phyloP scores from a whole-genome alignment of 2,888 invertebrate genomes.

The Chironomus riparius region DNA sequence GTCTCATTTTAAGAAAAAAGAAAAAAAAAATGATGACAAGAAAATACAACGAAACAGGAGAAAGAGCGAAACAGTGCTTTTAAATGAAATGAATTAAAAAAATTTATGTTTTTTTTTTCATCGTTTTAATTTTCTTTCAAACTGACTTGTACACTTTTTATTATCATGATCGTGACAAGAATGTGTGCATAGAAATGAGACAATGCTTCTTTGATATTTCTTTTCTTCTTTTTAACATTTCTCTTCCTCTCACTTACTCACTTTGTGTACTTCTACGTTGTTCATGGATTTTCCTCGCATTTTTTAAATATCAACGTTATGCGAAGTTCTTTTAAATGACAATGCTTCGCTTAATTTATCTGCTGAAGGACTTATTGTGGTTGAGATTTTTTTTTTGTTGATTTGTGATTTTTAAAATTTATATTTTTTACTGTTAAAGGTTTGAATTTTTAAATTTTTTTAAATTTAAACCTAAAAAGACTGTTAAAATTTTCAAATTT shows the following conservation, averaged over 20 bases:
- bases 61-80: not conserved
- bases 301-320: not conserved
- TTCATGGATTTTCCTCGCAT: not conserved
- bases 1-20: not conserved
- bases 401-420: no score
- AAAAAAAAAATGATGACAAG: conserved; percentile 1
- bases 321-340: no score
- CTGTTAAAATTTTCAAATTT: no score
- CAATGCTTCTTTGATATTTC: not conserved
- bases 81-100: conserved; percentile 27
- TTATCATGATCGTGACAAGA: conserved; percentile 28
- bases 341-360: no score
- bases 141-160: conserved; percentile 27
- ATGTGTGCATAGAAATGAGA: conserved; percentile 7
- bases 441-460: no score
- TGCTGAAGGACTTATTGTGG: no score
- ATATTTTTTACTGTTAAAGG: no score
- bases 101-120: conserved; percentile 10
- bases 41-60: not conserved
- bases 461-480: no score
- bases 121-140: conserved; percentile 24
- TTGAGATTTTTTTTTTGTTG: no score
- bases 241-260: not conserved
- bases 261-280: not conserved
- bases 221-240: not conserved